phyloP scores from a whole-genome alignment of 2,888 invertebrate genomes.

The Drosophila bunnanda region DNA sequence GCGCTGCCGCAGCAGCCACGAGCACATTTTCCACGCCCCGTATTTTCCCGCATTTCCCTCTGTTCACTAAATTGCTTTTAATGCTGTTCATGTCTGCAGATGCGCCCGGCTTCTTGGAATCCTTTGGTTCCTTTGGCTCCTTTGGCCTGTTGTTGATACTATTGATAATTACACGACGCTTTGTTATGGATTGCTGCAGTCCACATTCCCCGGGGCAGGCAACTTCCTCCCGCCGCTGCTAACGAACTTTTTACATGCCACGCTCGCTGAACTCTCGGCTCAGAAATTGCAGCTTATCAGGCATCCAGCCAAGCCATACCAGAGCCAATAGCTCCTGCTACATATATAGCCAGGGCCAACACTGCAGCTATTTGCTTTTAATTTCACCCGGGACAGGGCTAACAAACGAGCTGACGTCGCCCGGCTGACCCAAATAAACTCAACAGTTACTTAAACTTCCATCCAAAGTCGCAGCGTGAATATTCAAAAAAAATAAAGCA shows the following conservation, averaged over 20 bases:
- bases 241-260: conserved; percentile 67
- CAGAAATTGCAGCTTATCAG: conserved; percentile 74
- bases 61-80: conserved; percentile 33
- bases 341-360: conserved; percentile 13
- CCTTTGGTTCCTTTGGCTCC: conserved; percentile 16
- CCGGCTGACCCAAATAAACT: conserved; percentile 62
- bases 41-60: not conserved
- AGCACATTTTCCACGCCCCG: not conserved
- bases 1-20: conserved; percentile 29
- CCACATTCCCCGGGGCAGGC: conserved; percentile 17
- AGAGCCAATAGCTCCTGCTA: conserved; percentile 3
- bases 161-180: conserved; percentile 73
- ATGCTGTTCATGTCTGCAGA: conserved; percentile 30
- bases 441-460: conserved; percentile 58
- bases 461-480: conserved; percentile 46
- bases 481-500: conserved; percentile 27
- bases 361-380: conserved; percentile 76
- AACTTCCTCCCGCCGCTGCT: conserved; percentile 26
- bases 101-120: conserved; percentile 19
- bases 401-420: conserved; percentile 64
- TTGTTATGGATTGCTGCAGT: conserved; percentile 62
- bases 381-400: conserved; percentile 69
- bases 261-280: conserved; percentile 35
- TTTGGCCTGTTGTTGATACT: conserved; percentile 61
- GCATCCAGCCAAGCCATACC: conserved; percentile 42